Base-by-base conservation (phyloP, 2,797 vertebrate species). In the Rhinophrynus dorsalis region DNA sequence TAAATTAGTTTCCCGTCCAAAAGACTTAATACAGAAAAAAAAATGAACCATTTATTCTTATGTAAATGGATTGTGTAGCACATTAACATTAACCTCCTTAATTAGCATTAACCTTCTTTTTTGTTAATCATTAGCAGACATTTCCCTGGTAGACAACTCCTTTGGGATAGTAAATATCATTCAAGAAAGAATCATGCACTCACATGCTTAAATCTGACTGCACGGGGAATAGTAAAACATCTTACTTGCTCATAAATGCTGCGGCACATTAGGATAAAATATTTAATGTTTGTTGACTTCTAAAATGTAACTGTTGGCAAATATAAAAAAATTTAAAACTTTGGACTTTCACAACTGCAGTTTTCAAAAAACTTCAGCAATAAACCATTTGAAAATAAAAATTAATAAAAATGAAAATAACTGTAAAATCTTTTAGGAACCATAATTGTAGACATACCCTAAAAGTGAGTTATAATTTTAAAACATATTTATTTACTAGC, bases 91-190 rank as follows among this genome's bases (percentile, higher is more conserved):
- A 63, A 70, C 48, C 68, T 63, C 59, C 24, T 47, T 70, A 55
- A 70, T 70, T 70, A 47, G 50, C 42, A 63, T 47, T 26, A 47
- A 54, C 50, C 51, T 70, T 70, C 32, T 47, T 40, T 57, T 63
- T 71, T 63, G 32, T 48, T 63, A 64, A 56, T 71, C 51, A 71
- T 71, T 71, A 50, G 32, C 51, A 47, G 18, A 29, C 32, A 42
- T 38, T 58, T 58, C 23, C 18, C 20, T 38, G 35, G 33, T 26
- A 63, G 23, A 29, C 20, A 29, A 9, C 26, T 71, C 68, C 51
- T 32, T 15, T 35, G 68, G 51, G 68, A 71, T 38, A 47, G n/a
- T 12, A 40, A 57, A 56, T 40, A 63, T 29, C 59, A 64, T 40
- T 48, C 38, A 40, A 48, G 40, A 56, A 35, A 38, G 40, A n/a